phyloP scores from a whole-genome alignment of 2,888 invertebrate genomes.

The Salticus scenicus region DNA sequence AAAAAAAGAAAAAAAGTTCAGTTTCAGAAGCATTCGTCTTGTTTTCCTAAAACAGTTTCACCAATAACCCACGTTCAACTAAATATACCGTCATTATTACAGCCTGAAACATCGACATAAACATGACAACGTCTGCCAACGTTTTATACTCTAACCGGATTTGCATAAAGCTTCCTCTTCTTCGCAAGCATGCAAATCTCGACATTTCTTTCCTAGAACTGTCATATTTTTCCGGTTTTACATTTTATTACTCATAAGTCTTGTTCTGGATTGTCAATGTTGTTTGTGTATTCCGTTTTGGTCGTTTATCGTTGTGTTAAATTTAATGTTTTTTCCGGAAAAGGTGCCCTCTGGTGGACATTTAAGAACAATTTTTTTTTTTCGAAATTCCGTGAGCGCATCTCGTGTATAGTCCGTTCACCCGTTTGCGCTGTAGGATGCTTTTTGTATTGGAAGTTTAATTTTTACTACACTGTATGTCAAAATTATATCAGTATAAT shows the following conservation, averaged over 20 bases:
- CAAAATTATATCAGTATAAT: too few relatives aligned
- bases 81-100: too few relatives aligned
- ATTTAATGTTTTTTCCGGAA: constrained; percentile 10
- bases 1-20: too few relatives aligned
- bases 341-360: not conserved
- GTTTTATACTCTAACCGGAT: constrained; percentile 13
- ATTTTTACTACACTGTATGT: not conserved
- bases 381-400: not conserved
- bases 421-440: constrained; percentile 7
- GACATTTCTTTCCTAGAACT: not conserved
- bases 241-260: not conserved
- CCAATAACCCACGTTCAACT: too few relatives aligned
- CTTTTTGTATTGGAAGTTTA: not conserved
- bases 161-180: constrained; percentile 8
- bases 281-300: constrained; percentile 1
- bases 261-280: not conserved
- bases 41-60: too few relatives aligned
- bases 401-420: not conserved
- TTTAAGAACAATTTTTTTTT: not conserved
- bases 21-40: too few relatives aligned
- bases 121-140: constrained; percentile 13
- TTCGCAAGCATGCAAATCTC: constrained; percentile 13
- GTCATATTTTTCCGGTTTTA: not conserved
- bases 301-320: constrained; percentile 11
- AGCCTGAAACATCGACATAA: not conserved